Percentiles rank a stretch among this genome's conserved stretches.
Evolutionary conservation across 2,113 vertebrate genomes (phyloP).

Genomic region (Todiramphus saurophagus): DNA sequence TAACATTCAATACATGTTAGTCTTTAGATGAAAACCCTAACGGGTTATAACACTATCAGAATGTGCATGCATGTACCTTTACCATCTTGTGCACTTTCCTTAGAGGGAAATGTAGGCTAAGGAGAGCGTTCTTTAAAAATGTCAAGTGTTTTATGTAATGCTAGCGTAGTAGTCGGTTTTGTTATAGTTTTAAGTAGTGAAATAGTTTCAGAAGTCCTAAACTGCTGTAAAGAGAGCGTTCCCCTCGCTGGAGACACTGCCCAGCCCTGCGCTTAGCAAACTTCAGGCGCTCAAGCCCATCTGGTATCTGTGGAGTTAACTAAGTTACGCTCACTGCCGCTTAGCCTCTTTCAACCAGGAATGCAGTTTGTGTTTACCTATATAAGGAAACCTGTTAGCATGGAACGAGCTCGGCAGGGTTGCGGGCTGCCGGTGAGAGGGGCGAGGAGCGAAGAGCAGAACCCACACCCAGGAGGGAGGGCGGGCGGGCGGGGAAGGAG

Average conservation of each 20-base stretch:
- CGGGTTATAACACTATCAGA: not conserved
- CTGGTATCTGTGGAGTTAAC: conserved; percentile 74
- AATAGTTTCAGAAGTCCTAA: not conserved
- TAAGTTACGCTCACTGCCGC: conserved; percentile 45
- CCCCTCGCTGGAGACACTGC: not conserved
- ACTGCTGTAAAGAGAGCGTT: not conserved
- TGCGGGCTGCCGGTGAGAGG: conserved; percentile 34
- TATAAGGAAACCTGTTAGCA: conserved; percentile 81
- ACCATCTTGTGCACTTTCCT: not conserved
- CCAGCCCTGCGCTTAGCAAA: not conserved
- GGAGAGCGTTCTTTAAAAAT: not conserved
- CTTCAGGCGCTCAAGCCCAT: not conserved
- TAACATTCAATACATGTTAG: no score
- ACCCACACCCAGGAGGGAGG: conserved; percentile 37
- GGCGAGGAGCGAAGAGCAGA: conserved; percentile 40
- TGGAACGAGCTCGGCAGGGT: conserved; percentile 49
- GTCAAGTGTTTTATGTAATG: not conserved
- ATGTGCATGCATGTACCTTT: accelerated
- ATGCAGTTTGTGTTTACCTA: conserved; percentile 78
- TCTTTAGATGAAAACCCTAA: not conserved
- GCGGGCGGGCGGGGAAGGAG: not conserved
- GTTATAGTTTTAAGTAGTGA: not conserved
- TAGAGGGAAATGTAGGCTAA: not conserved
- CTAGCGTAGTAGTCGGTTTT: not conserved
- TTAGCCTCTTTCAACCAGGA: conserved; percentile 68